Conservation (phyloP, 2,888 invertebrate species). For the Phengaris arion region DNA sequence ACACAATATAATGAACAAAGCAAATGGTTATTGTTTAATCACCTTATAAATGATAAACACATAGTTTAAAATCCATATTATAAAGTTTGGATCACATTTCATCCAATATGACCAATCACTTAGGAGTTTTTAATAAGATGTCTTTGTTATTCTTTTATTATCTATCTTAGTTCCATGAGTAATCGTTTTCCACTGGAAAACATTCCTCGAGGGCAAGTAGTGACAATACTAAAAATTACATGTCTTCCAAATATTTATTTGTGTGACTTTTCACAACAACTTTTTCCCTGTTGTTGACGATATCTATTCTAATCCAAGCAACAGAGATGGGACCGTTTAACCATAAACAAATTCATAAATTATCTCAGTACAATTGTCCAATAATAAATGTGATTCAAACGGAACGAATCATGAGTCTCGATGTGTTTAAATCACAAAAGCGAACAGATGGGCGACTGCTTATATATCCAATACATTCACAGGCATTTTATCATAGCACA, state of each 20-base stretch:
- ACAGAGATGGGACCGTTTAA: not conserved
- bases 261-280: not conserved
- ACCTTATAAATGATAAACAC: too few relatives aligned
- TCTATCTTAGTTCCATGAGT: not conserved
- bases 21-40: too few relatives aligned
- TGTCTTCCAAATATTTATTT: not conserved
- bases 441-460: slow-evolving; percentile 7
- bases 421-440: slow-evolving; percentile 22
- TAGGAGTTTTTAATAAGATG: not conserved
- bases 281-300: not conserved
- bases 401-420: slow-evolving; percentile 20
- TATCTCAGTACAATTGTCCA: not conserved
- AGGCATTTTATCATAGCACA: not conserved
- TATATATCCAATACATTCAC: not conserved
- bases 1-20: too few relatives aligned
- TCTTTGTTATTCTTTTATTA: slow-evolving; percentile 1
- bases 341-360: slow-evolving; percentile 20
- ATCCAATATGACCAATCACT: not conserved
- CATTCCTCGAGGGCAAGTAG: slow-evolving; percentile 2
- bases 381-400: slow-evolving; percentile 27
- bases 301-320: not conserved
- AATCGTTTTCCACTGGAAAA: slow-evolving; percentile 16
- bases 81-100: not conserved
- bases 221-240: not conserved
- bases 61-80: too few relatives aligned